phyloP scores from a whole-genome alignment of 2,888 invertebrate genomes.

The Amblyjoppa fuscipennis region DNA sequence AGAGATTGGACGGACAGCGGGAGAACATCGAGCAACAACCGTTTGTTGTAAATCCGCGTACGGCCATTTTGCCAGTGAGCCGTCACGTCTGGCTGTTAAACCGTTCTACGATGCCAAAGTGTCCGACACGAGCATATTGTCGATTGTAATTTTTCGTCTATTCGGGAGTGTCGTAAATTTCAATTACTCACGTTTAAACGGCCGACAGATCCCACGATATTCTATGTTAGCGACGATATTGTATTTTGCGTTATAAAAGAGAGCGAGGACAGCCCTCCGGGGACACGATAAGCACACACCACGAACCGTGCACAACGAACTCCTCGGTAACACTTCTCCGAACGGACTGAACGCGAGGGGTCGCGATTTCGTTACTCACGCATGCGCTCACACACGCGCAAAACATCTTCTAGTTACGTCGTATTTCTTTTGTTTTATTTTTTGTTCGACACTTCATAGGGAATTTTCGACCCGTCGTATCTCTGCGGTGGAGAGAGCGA shows the following conservation, averaged over 20 bases:
- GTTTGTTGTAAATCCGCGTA: conserved; percentile 80
- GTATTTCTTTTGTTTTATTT: not conserved
- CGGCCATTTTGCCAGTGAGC: conserved; percentile 83
- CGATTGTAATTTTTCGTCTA: conserved; percentile 9
- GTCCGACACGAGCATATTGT: conserved; percentile 30
- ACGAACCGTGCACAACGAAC: conserved; percentile 73
- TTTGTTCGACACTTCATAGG: not conserved
- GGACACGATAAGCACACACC: conserved; percentile 70
- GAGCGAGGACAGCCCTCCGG: conserved; percentile 62
- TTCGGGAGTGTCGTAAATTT: conserved; percentile 28
- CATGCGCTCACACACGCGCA: conserved; percentile 71
- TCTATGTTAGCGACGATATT: conserved; percentile 46
- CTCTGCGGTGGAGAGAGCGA: not conserved
- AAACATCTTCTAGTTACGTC: conserved; percentile 1
- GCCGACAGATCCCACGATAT: conserved; percentile 55
- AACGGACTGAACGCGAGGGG: conserved; percentile 79
- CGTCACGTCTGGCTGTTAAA: conserved; percentile 78
- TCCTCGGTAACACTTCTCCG: conserved; percentile 79
- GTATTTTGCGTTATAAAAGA: conserved; percentile 43
- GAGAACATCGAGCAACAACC: conserved; percentile 64
- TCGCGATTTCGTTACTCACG: conserved; percentile 75
- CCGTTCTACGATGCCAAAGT: conserved; percentile 28
- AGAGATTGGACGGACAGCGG: not conserved
- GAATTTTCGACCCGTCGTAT: not conserved
- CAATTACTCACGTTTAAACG: conserved; percentile 62